A percentile compares a stretch with the other conserved stretches of the same genome.
Conservation (phyloP, 2,113 vertebrate species). For the Ahaetulla prasina region DNA sequence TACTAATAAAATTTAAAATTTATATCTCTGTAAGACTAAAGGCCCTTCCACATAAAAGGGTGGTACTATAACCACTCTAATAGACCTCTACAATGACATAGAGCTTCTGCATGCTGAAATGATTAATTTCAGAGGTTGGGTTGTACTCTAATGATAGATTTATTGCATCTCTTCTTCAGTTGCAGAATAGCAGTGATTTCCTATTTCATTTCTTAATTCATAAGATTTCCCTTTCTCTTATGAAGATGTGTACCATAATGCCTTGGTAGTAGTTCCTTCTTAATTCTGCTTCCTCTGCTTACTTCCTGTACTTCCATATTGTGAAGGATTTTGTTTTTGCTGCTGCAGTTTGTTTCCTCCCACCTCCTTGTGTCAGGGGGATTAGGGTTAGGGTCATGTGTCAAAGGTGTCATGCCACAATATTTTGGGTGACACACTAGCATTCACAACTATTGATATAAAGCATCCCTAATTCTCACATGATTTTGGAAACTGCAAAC, state of each 20-base stretch:
- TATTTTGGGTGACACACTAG: background rate
- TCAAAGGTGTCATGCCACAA: background rate
- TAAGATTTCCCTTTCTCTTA: background rate
- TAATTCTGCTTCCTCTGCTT: background rate
- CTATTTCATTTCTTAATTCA: background rate
- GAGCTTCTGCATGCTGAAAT: background rate
- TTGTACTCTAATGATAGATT: background rate
- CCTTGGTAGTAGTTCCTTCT: background rate
- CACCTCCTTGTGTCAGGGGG: no score
- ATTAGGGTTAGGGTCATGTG: no score
- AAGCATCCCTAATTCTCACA: background rate
- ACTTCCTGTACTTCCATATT: background rate
- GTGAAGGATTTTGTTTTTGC: background rate
- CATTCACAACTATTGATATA: background rate
- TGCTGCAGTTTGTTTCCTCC: background rate
- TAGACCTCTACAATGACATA: background rate
- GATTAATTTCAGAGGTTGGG: background rate
- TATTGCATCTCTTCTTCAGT: background rate
- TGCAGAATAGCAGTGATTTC: background rate
- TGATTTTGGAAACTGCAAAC: background rate
- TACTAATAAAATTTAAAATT: background rate
- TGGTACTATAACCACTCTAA: background rate
- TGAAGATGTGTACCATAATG: background rate
- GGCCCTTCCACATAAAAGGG: background rate
- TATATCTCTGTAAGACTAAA: background rate